Base-by-base conservation (phyloP, 2,797 vertebrate species). In the Anolis apletophallus region DNA sequence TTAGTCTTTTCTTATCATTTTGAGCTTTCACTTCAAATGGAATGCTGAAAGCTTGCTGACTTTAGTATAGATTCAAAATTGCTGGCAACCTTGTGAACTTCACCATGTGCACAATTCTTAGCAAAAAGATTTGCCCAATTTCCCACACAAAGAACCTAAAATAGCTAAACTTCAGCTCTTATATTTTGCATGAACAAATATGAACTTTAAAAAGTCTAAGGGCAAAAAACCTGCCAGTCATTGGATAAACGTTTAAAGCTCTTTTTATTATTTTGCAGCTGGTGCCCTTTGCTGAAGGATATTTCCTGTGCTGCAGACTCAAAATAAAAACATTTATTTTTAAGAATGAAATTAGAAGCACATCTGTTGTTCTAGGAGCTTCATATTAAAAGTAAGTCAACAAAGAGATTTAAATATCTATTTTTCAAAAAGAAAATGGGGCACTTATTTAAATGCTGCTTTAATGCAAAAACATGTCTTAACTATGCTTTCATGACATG, bases 311-410 rank as follows among this genome's bases (percentile, higher is more conserved):
- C 67, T 92, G 57, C 75, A 94, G 71, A 85, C 57, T 76, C 80
- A 88, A 55, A 92, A 90, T 86, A 81, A 91, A 93, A 93, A 83
- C 86, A 93, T 91, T 94, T 93, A 74, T 89, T 92, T 94, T 94
- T 92, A 92, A 92, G 81, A 93, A 94, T 82, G 89, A 71, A 93
- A 95, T 95, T 94, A 95, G 81, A 94, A 91, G 91, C 88, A 94
- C 91, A 94, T 93, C 91, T 95, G 90, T 88, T 95, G 61, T 89
- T 93, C 67, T 81, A 93, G 83, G 91, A 86, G 71, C 81, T 92
- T 90, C 84, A 77, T 84, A 88, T 52, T 88, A 86, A 90, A 88
- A 92, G 73, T 19, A 83, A 80, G 29, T 59, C 73, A 57, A 90
- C 87, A 16, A 40, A 91, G 90, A 86, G 29, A 82, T 50, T 87